A percentile compares a stretch with the other conserved stretches of the same genome.
These are phyloP conservation scores for Nibea coibor DNA, from an alignment of 2,113 vertebrate genomes.

Conservation along the genomic window DNA sequence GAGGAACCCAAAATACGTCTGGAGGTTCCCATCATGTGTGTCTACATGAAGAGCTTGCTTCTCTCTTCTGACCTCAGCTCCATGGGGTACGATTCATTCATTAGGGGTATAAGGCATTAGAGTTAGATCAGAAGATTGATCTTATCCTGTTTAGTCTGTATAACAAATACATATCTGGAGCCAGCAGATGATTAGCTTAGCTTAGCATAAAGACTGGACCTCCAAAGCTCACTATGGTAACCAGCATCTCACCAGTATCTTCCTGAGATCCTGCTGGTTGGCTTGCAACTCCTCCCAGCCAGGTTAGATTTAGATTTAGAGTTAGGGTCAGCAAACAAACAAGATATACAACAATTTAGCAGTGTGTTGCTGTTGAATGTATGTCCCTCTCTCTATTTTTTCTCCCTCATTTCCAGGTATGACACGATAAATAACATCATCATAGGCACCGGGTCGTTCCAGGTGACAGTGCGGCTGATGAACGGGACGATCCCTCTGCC, in stretches of 20 bases:
- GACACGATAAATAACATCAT: conserved; percentile 84
- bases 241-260: not conserved
- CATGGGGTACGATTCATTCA: conserved; percentile 78
- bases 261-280: not conserved
- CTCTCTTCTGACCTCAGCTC: conserved; percentile 85
- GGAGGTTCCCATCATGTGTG: conserved; percentile 83
- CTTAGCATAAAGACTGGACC: not conserved
- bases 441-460: conserved; percentile 84
- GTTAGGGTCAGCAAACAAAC: not conserved
- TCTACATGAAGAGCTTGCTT: conserved; percentile 85
- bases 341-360: too few relatives aligned
- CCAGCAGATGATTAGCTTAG: not conserved
- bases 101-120: too few relatives aligned
- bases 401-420: conserved; percentile 75
- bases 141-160: too few relatives aligned
- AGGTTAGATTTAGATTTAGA: not conserved
- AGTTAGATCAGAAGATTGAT: not conserved
- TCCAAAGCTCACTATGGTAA: not conserved
- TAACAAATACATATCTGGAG: not conserved
- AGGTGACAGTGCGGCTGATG: conserved; percentile 87
- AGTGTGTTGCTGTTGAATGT: not conserved
- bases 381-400: not conserved
- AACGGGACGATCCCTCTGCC: conserved; percentile 84
- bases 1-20: conserved; percentile 71
- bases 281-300: not conserved